A percentile compares a stretch with the other conserved stretches of the same genome.
These are phyloP conservation scores for Thereva unica DNA, from an alignment of 2,888 invertebrate genomes.

Conservation along the genomic window DNA sequence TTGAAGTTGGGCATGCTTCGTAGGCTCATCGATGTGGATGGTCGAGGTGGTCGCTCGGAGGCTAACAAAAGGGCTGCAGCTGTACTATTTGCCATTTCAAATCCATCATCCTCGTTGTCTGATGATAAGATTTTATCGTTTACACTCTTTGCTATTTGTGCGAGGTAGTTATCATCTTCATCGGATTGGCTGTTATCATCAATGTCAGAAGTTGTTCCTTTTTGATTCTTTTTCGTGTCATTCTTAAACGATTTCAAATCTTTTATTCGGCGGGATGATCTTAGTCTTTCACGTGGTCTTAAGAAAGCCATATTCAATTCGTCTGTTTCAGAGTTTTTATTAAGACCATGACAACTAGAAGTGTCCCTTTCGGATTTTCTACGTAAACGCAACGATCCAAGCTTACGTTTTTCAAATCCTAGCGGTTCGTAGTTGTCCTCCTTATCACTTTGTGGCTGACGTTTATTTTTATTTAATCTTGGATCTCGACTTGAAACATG, in stretches of 20 bases:
- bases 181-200: conserved; percentile 39
- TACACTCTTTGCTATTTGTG: conserved; percentile 56
- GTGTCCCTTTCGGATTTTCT: conserved; percentile 23
- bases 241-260: background rate
- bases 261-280: conserved; percentile 17
- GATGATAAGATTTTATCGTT: conserved; percentile 56
- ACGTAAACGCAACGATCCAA: conserved; percentile 7
- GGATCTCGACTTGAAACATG: conserved; percentile 53
- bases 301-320: conserved; percentile 23
- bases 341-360: background rate
- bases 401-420: conserved; percentile 6
- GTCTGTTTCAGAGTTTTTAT: background rate
- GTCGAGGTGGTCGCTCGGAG: conserved; percentile 43
- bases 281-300: conserved; percentile 27
- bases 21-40: conserved; percentile 55
- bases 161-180: conserved; percentile 53
- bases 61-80: conserved; percentile 24
- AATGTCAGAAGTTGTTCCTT: background rate
- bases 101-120: conserved; percentile 56
- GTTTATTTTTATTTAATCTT: conserved; percentile 53
- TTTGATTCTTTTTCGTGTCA: background rate
- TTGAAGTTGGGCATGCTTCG: conserved; percentile 55
- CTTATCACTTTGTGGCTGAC: conserved; percentile 40
- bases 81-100: conserved; percentile 48
- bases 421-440: background rate